These are phyloP conservation scores for Cheilosia vulpina DNA, from an alignment of 2,888 invertebrate genomes.

Conservation along the genomic window DNA sequence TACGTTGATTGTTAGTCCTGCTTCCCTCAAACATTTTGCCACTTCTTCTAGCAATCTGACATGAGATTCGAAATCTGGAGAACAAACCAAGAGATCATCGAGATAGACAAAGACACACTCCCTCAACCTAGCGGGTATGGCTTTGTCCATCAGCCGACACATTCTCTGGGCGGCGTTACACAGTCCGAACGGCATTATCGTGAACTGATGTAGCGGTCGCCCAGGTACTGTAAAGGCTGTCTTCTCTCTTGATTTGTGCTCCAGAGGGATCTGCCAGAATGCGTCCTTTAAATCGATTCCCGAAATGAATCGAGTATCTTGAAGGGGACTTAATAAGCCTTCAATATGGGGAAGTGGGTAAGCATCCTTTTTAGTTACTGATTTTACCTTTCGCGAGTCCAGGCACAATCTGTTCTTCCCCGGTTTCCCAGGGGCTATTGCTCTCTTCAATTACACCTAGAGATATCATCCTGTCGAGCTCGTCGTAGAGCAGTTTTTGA, in stretches of 20 bases:
- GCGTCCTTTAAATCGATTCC: neutral
- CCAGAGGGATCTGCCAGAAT: slow-evolving; percentile 29
- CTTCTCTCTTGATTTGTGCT: neutral
- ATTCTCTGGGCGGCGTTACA: too few species aligned
- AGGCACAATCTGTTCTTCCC: too few species aligned
- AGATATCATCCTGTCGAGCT: neutral
- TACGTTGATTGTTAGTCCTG: neutral
- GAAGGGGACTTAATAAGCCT: neutral
- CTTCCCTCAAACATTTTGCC: too few species aligned
- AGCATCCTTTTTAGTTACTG: too few species aligned
- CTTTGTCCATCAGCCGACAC: too few species aligned
- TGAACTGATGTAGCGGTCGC: neutral
- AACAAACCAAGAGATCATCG: too few species aligned
- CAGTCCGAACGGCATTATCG: too few species aligned
- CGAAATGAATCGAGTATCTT: slow-evolving; percentile 3
- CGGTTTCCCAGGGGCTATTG: neutral
- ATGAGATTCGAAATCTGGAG: too few species aligned
- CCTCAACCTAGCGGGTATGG: too few species aligned
- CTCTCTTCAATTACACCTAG: neutral
- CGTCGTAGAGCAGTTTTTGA: neutral
- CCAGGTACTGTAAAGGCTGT: slow-evolving; percentile 17
- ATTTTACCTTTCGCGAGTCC: too few species aligned
- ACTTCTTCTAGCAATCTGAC: too few species aligned
- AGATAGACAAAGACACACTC: too few species aligned
- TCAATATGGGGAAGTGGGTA: neutral